Conservation (phyloP, 1,140 invertebrate genomes). For the Zaprionus inermis region DNA sequence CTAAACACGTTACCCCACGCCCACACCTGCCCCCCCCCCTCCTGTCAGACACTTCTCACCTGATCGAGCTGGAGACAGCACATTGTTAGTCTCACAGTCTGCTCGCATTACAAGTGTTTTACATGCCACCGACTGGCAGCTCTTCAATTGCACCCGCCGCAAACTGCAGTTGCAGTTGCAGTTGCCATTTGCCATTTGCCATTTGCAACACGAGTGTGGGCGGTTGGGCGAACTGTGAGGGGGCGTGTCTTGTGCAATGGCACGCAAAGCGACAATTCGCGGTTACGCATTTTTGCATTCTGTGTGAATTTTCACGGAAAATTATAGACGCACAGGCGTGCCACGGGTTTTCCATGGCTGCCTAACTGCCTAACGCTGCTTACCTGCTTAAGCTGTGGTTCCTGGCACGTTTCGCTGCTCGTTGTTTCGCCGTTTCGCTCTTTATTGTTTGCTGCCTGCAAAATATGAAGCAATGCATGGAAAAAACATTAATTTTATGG, state of each 20-base stretch:
- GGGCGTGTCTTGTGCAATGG: conserved; percentile 12
- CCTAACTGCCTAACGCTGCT: conserved; percentile 19
- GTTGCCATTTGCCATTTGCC: conserved; percentile 3
- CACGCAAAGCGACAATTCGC: conserved; percentile 54
- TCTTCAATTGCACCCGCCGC: conserved; percentile 55
- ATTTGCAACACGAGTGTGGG: conserved; percentile 15
- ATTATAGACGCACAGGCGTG: neutral
- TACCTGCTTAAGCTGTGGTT: conserved; percentile 66
- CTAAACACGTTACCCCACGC: conserved; percentile 12
- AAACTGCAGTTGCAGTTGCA: conserved; percentile 37
- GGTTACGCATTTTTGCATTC: conserved; percentile 74
- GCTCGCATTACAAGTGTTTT: conserved; percentile 74
- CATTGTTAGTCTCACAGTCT: conserved; percentile 60
- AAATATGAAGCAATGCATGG: conserved; percentile 49
- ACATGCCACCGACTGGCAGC: conserved; percentile 43
- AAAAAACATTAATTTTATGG: conserved; percentile 41
- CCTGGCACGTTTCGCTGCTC: conserved; percentile 51
- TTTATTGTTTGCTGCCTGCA: conserved; percentile 46
- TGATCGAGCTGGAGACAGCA: conserved; percentile 29
- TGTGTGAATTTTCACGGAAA: conserved; percentile 56
- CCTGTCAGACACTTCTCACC: conserved; percentile 21
- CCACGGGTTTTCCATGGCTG: conserved; percentile 1
- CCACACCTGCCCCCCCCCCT: neutral
- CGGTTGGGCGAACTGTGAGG: conserved; percentile 1
- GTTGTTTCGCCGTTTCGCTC: conserved; percentile 11